Base-by-base conservation (phyloP, 2,113 vertebrate genomes). In the Willisornis vidua region DNA sequence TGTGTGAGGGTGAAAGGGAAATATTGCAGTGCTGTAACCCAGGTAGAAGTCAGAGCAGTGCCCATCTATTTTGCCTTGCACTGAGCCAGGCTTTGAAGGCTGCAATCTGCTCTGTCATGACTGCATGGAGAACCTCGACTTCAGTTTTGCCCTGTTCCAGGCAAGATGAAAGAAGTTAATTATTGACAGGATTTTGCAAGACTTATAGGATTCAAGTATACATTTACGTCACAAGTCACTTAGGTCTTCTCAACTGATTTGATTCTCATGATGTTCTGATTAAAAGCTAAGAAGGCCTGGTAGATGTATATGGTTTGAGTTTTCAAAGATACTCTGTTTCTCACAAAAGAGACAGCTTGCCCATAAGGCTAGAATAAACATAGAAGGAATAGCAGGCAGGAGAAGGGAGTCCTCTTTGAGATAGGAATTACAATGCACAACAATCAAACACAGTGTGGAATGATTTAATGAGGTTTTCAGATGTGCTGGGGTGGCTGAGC, bases 331-430 rank as follows among this genome's bases (percentile, higher is more conserved):
- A 52, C 7, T 45, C 41, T 48, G 33, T 61, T 80, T 95, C 73
- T 78, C 57, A 85, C 70, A 68, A 75, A 87, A 68, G 35, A 62
- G 67, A 52, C 28, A 54, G 23, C 33, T 67, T 71, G 37, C 33
- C 49, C n/a, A 31, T 66, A 85, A 83, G 82, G 29, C 67, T 79
- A 75, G 51, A 72, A 93, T 54, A 96, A 92, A 91, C 51, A 73
- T 37, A 68, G 62, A 17, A 68, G 52, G 12, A 81, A 48, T 5
- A 76, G 25, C 31, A 76, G 25, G 54, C n/a, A 54, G 68, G 39
- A 87, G 57, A 45, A 72, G 26, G 89, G 62, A 70, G 28, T 29
- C 9, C n/a, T 55, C 49, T 74, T 26, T 28, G 51, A 88, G 66
- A 6, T 28, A 45, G 57, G 37, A 79, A 70, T 87, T 73, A 41